Base-by-base conservation (phyloP, 1,140 invertebrate genomes). In the Andricus grossulariae region DNA sequence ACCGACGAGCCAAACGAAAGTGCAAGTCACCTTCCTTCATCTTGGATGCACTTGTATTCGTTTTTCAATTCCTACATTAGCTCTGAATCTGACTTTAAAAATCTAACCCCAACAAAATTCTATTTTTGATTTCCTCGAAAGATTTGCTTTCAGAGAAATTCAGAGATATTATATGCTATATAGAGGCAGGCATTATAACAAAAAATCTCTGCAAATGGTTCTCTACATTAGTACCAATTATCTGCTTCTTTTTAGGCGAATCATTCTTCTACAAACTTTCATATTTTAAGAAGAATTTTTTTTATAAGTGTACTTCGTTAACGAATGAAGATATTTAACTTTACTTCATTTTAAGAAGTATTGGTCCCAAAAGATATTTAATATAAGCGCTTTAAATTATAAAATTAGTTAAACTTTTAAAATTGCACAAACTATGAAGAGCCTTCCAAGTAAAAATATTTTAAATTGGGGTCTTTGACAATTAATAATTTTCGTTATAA, bases 11-110 rank as follows among this genome's bases (percentile, higher is more conserved):
- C 15, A 66, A 66, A n/a, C 3, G 32, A 66, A 66, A n/a, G 13
- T 16, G 60, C 60, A 39, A 66, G 60, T 66, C 60, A 66, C 16
- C 57, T 16, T 4, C 13, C 15, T 66, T 66, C 57, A 32, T 66
- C 32, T 66, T 66, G n/a, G 25, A 39, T 66, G 60, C 60, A 66
- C 32, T 66, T 66, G 60, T 66, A 66, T 66, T 66, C 21, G 15
- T 39, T 66, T 39, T 66, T 66, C 32, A 15, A 39, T 60, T 60
- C 3, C 57, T 66, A 66, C 25, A 66, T 39, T 66, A 66, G 57
- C 39, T 16, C 13, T 39, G n/a, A 66, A 32, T 2, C 21, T 25
- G 21, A 39, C 60, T 45, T 15, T 32, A 25, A 66, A 25, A 32
- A n/a, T 66, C 16, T 39, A 39, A 39, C 60, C 60, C 25, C 60